These are phyloP conservation scores for Bombus huntii DNA, from an alignment of 1,140 invertebrate genomes.

Conservation along the genomic window DNA sequence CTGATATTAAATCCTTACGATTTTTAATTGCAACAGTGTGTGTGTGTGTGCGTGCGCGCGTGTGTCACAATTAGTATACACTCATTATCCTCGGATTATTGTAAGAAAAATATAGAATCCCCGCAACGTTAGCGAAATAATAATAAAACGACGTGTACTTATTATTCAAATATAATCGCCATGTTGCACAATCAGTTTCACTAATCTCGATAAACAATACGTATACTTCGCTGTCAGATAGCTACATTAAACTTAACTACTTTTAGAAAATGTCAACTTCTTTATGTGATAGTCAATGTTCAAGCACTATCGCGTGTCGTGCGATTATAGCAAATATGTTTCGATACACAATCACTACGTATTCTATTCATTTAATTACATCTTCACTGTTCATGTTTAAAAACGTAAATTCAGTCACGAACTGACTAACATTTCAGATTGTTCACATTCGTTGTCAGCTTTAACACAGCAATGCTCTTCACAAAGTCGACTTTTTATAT, in stretches of 20 bases:
- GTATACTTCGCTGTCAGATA: neutral
- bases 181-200: slow-evolving; percentile 36
- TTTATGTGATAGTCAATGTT: neutral
- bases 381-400: slow-evolving; percentile 30
- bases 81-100: neutral
- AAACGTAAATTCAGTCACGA: slow-evolving; percentile 34
- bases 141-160: slow-evolving; percentile 36
- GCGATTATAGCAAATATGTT: slow-evolving; percentile 10
- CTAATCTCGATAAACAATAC: slow-evolving; percentile 35
- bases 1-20: neutral
- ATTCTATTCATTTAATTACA: slow-evolving; percentile 23
- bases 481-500: too few species aligned
- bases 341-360: neutral
- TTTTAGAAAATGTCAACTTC: neutral
- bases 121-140: neutral
- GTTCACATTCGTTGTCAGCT: neutral
- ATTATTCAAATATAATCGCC: slow-evolving; percentile 47
- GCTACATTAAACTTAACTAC: neutral
- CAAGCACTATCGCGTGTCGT: neutral
- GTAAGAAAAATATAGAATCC: neutral
- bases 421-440: slow-evolving; percentile 11
- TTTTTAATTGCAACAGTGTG: neutral
- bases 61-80: neutral
- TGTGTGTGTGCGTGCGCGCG: neutral
- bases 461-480: neutral